phyloP scores from a whole-genome alignment of 2,888 invertebrate genomes.

The Taenaris catops region DNA sequence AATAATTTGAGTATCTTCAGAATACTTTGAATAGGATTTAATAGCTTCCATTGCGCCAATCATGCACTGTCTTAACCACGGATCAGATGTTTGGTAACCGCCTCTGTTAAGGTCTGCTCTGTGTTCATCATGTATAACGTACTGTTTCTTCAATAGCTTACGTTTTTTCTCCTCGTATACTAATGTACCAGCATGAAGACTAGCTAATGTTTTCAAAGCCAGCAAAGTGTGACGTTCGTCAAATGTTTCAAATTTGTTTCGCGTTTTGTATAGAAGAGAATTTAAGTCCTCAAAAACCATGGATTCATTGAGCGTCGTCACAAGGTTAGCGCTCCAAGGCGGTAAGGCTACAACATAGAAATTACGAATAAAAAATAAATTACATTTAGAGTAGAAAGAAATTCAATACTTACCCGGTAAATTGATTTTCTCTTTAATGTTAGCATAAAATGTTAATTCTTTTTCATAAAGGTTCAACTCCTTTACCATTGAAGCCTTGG shows the following conservation, averaged over 20 bases:
- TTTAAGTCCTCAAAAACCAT: slow-evolving; percentile 66
- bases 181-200: slow-evolving; percentile 74
- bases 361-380: slow-evolving; percentile 3
- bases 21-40: slow-evolving; percentile 48
- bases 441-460: slow-evolving; percentile 50
- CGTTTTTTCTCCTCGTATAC: slow-evolving; percentile 66
- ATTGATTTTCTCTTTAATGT: slow-evolving; percentile 44
- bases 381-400: slow-evolving; percentile 3
- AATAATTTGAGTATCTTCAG: slow-evolving; percentile 29
- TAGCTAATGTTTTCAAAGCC: slow-evolving; percentile 63
- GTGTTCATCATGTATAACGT: slow-evolving; percentile 47
- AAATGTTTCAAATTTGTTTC: slow-evolving; percentile 53
- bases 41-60: slow-evolving; percentile 50
- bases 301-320: slow-evolving; percentile 43
- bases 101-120: slow-evolving; percentile 36
- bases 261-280: slow-evolving; percentile 41
- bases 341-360: slow-evolving; percentile 40
- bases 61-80: slow-evolving; percentile 60
- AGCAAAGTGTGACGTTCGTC: slow-evolving; percentile 65
- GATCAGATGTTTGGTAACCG: slow-evolving; percentile 41
- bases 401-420: slow-evolving; percentile 39
- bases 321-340: slow-evolving; percentile 52
- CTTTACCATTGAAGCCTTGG: slow-evolving; percentile 57
- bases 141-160: slow-evolving; percentile 36
- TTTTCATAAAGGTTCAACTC: slow-evolving; percentile 54